Conservation (phyloP, 2,888 invertebrate species). For the Crocallis elinguaria region DNA sequence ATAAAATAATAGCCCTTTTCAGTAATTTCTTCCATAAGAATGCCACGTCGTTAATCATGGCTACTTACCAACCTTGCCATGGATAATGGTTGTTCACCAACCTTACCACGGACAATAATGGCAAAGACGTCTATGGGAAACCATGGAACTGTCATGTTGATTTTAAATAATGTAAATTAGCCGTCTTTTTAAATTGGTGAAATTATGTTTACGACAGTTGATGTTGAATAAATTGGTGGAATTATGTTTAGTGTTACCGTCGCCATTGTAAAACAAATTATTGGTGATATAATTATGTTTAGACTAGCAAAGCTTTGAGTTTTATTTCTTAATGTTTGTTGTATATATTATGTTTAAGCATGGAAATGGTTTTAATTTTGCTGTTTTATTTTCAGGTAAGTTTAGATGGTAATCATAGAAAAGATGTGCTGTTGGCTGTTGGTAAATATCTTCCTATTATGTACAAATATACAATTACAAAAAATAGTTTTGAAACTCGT, state of each 20-base stretch:
- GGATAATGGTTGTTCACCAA: not conserved
- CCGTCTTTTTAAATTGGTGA: slow-evolving; percentile 10
- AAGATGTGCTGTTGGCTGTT: not conserved
- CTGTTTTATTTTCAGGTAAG: not conserved
- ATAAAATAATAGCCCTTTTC: slow-evolving; percentile 68
- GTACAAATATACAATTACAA: no score
- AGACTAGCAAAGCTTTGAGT: no score
- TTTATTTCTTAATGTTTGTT: no score
- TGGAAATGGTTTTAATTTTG: not conserved
- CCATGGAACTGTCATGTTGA: slow-evolving; percentile 11
- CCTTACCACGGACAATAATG: slow-evolving; percentile 35
- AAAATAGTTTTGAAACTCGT: no score
- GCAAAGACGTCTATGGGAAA: slow-evolving; percentile 34
- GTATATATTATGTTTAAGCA: not conserved
- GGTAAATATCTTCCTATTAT: no score
- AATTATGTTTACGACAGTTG: slow-evolving; percentile 17
- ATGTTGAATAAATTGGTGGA: not conserved
- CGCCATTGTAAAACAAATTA: slow-evolving; percentile 10
- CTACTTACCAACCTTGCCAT: slow-evolving; percentile 36
- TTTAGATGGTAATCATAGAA: not conserved
- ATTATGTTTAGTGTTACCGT: not conserved
- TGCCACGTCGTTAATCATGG: slow-evolving; percentile 62
- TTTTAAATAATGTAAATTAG: slow-evolving; percentile 11
- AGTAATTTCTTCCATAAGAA: slow-evolving; percentile 56
- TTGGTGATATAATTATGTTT: no score